A percentile compares a stretch with the other conserved stretches of the same genome.
These are phyloP conservation scores for Dipodomys spectabilis DNA, from an alignment of 2,113 vertebrate genomes.

Conservation along the genomic window DNA sequence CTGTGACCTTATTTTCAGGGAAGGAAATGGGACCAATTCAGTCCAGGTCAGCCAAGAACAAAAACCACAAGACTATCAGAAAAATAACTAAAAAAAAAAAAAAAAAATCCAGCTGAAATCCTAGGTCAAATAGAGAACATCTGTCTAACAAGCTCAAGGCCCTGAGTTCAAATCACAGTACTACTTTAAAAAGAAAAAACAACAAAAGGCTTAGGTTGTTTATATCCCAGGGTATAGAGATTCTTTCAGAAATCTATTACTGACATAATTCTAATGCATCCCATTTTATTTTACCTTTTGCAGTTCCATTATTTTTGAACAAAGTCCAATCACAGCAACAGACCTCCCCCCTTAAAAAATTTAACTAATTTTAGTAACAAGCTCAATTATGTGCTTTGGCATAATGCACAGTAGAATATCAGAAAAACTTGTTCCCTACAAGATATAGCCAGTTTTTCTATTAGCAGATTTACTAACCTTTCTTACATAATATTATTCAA, in stretches of 20 bases:
- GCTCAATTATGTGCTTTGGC: background rate
- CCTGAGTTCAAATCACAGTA: too few relatives aligned
- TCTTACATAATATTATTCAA: background rate
- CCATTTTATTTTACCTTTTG: constrained; percentile 22
- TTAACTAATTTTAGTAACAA: background rate
- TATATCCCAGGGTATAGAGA: background rate
- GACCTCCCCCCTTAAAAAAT: background rate
- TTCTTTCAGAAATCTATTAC: constrained; percentile 20
- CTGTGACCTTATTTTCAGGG: too few relatives aligned
- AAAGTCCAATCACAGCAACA: background rate
- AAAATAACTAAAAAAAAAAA: background rate
- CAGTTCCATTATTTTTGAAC: background rate
- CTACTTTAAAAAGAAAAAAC: background rate
- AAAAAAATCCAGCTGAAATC: background rate
- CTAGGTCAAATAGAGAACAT: too few relatives aligned
- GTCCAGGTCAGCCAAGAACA: background rate
- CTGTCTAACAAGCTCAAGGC: too few relatives aligned
- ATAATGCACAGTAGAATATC: background rate
- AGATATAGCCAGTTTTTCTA: constrained; percentile 10
- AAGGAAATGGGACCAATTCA: too few relatives aligned
- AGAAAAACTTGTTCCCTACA: background rate
- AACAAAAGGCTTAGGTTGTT: background rate
- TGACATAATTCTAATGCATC: background rate
- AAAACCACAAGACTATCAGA: too few relatives aligned
- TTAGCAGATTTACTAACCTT: background rate